These are phyloP conservation scores for Lottia scabra DNA, from an alignment of 2,888 invertebrate genomes.

Conservation along the genomic window DNA sequence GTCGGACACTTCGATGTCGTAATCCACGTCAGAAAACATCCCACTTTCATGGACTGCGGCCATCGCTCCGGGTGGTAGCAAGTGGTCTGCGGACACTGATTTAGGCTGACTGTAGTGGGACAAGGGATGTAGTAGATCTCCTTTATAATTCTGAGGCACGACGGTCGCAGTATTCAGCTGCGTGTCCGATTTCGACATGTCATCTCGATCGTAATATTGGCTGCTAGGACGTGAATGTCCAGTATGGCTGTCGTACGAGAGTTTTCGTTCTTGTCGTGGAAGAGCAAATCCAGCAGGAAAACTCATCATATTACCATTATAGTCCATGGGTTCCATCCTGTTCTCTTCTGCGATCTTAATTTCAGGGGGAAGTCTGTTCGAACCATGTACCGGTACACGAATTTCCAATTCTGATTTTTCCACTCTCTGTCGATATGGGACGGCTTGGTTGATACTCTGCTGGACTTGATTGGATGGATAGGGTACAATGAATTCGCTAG, in stretches of 20 bases:
- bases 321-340: constrained; percentile 11
- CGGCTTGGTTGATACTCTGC: constrained; percentile 6
- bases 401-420: constrained; percentile 21
- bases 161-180: constrained; percentile 43
- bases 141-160: constrained; percentile 24
- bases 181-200: constrained; percentile 55
- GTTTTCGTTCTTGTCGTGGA: constrained; percentile 24
- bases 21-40: constrained; percentile 64
- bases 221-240: constrained; percentile 20
- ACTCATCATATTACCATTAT: background rate
- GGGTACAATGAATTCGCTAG: constrained; percentile 1
- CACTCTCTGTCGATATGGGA: constrained; percentile 14
- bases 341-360: constrained; percentile 27
- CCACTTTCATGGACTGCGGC: constrained; percentile 37
- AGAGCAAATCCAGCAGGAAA: background rate
- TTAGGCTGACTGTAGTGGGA: constrained; percentile 22
- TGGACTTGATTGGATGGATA: constrained; percentile 6
- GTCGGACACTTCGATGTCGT: constrained; percentile 60
- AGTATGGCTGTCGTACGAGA: constrained; percentile 28
- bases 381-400: constrained; percentile 19
- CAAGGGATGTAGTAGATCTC: constrained; percentile 22
- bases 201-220: constrained; percentile 33
- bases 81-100: constrained; percentile 35
- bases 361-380: constrained; percentile 10
- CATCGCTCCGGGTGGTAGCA: constrained; percentile 17